Conservation (phyloP, 2,797 vertebrate genomes). For the Emydoidea blandingii region DNA sequence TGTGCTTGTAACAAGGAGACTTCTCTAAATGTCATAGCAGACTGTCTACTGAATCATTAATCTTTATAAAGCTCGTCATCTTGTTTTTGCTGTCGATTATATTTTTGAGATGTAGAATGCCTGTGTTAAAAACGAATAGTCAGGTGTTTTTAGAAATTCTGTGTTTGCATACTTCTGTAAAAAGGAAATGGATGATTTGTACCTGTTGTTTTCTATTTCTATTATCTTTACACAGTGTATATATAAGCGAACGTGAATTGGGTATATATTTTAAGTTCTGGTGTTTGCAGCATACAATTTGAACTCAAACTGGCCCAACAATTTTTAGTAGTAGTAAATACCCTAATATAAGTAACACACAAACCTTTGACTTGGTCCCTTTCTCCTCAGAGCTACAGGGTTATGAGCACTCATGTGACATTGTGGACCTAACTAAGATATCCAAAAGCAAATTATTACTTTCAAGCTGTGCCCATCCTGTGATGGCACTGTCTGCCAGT, state of each 20-base stretch:
- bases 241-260: neutral
- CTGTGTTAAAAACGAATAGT: neutral
- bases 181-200: neutral
- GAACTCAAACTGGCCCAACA: neutral
- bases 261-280: neutral
- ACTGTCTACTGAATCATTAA: neutral
- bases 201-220: neutral
- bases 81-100: neutral
- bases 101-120: neutral
- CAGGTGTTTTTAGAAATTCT: too few relatives aligned
- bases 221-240: neutral
- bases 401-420: too few relatives aligned
- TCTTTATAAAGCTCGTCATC: neutral
- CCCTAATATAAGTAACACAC: too few relatives aligned
- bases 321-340: neutral
- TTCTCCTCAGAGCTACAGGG: too few relatives aligned
- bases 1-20: neutral
- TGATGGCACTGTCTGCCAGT: too few relatives aligned
- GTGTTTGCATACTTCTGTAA: too few relatives aligned
- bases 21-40: neutral
- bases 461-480: too few relatives aligned
- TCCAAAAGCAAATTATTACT: too few relatives aligned
- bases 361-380: too few relatives aligned
- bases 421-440: too few relatives aligned
- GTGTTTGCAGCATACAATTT: neutral